phyloP scores from a whole-genome alignment of 2,113 vertebrate species.

The Grammomys surdaster region DNA sequence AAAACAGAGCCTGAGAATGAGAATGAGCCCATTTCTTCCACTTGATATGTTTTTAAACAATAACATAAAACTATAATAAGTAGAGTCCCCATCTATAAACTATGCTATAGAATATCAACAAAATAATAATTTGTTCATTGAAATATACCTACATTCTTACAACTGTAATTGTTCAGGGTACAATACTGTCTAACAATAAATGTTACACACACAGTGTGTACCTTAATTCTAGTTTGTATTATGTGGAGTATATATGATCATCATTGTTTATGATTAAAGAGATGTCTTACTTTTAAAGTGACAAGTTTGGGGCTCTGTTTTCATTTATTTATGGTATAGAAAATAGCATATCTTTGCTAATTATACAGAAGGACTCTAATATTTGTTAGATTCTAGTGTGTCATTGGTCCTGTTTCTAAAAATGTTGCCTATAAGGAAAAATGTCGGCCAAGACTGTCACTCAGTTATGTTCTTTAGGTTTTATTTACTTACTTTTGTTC shows the following conservation, averaged over 20 bases:
- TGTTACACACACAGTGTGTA: background rate
- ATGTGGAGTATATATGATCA: background rate
- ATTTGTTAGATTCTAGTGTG: background rate
- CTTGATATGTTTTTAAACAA: background rate
- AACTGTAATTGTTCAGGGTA: background rate
- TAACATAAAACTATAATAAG: constrained; percentile 8
- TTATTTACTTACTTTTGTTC: background rate
- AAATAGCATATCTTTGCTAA: background rate
- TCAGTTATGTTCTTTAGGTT: background rate
- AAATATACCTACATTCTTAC: constrained; percentile 4
- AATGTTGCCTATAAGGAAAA: background rate
- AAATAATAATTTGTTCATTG: background rate
- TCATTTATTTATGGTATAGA: background rate
- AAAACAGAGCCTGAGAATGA: too few relatives aligned
- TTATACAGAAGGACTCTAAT: background rate
- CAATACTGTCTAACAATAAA: constrained; percentile 24
- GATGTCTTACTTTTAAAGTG: constrained; percentile 27
- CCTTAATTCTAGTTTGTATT: background rate
- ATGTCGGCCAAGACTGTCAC: background rate
- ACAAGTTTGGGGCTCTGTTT: background rate
- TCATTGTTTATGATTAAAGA: constrained; percentile 8
- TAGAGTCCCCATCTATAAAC: background rate
- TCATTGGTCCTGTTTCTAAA: background rate
- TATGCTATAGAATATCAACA: background rate
- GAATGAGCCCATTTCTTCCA: background rate